Base-by-base conservation (phyloP, 2,113 vertebrate species). In the Arizona elegans region DNA sequence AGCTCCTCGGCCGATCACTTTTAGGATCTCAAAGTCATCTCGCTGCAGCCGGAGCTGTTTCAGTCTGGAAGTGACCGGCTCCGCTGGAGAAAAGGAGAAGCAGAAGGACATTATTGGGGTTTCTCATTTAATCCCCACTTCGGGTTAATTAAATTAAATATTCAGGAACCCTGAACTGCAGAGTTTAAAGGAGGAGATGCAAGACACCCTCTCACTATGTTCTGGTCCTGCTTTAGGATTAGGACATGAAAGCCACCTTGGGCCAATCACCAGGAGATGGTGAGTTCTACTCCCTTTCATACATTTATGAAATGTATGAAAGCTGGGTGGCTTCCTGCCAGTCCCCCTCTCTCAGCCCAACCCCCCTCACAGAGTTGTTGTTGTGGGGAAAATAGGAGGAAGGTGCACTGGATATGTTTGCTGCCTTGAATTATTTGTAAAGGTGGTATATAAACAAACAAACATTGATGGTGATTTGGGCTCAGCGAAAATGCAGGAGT, bases 1-100 rank as follows among this genome's bases (percentile, higher is more conserved):
- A 9, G 98, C 98, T 50, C 98, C 98, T 86, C 98, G 97, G 43
- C 98, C 98, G 43, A 99, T 98, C 96, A 99, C 98, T 96, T 98
- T 98, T 85, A 99, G 95, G 95, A 99, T 98, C 92, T 98, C 97
- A 94, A 99, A 99, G 95, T 99, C 98, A 1, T 98, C 97, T 91
- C 97, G 97, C 93, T 98, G 98, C 92, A 99, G 97, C 29, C 97
- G 97, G 13, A 97, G 97, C 91, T 96, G 97, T 95, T 97, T 98
- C 96, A 98, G 97, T 95, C 98, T 96, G 92, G 95, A 95, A 50
- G 97, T 97, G 90, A 98, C 92, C 15, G 98, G 98, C 75, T 98
- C 97, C 7, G 97, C 98, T 98, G 95, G 43, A 55, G 54, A 59
- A 3, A 59, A 33, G 87, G 1, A 91, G 23, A 93, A 43, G 43